phyloP scores from a whole-genome alignment of 2,113 vertebrate species.

The Tragelaphus scriptus region DNA sequence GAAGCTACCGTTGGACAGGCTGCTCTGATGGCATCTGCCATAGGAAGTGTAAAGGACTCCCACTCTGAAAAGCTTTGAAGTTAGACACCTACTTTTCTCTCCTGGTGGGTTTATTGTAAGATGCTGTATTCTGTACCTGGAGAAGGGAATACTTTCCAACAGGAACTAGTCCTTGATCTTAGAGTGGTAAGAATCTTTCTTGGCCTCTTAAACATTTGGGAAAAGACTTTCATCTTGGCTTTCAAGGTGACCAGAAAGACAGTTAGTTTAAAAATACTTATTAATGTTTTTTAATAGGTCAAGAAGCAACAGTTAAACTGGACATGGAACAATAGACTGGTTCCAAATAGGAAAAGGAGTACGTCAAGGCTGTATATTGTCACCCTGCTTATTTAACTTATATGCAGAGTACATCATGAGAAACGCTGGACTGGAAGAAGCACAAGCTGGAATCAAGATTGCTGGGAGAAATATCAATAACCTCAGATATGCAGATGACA shows the following conservation, averaged over 20 bases:
- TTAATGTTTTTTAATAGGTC: neutral
- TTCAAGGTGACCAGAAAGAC: neutral
- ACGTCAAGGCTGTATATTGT: no score
- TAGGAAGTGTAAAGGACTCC: neutral
- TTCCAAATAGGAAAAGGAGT: no score
- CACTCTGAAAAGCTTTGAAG: neutral
- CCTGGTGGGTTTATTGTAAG: neutral
- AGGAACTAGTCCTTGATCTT: neutral
- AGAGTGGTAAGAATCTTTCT: neutral
- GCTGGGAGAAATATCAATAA: no score
- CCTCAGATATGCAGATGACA: no score
- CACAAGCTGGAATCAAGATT: no score
- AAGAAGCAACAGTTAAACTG: no score
- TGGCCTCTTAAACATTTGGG: neutral
- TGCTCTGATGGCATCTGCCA: neutral
- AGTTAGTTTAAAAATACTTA: neutral
- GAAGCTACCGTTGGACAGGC: neutral
- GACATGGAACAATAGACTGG: no score
- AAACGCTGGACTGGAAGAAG: no score
- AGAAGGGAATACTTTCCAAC: neutral
- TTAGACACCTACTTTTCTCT: neutral
- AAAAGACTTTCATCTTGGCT: neutral
- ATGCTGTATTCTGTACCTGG: neutral
- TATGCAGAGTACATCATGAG: no score
- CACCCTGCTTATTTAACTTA: no score